Evolutionary conservation across 2,888 invertebrate genomes (phyloP).

Genomic region (Volucella bombylans): DNA sequence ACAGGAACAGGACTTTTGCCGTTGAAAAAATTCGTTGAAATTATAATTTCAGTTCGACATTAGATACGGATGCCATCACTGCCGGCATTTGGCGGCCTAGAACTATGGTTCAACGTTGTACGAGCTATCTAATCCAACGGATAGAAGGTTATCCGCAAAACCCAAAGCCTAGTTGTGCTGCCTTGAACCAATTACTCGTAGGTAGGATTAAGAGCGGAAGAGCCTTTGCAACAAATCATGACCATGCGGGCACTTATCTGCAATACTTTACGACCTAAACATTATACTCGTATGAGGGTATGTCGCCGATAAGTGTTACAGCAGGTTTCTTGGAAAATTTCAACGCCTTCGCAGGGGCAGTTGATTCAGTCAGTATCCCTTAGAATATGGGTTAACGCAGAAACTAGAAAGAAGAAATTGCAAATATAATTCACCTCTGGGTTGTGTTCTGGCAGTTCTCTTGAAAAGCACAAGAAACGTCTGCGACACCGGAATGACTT

Average conservation of each 20-base stretch:
- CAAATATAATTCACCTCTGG: constrained; percentile 56
- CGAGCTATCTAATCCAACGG: constrained; percentile 1
- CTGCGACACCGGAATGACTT: constrained; percentile 59
- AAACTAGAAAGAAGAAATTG: constrained; percentile 31
- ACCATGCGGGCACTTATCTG: constrained; percentile 53
- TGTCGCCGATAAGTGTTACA: constrained; percentile 48
- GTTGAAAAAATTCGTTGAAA: constrained; percentile 59
- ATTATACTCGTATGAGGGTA: constrained; percentile 22
- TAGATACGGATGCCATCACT: constrained; percentile 26
- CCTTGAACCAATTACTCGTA: constrained; percentile 53
- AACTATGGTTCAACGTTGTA: constrained; percentile 21
- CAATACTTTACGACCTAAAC: constrained; percentile 9
- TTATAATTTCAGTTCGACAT: constrained; percentile 61
- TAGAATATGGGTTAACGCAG: constrained; percentile 15
- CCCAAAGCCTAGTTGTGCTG: constrained; percentile 26
- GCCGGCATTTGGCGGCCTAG: constrained; percentile 50
- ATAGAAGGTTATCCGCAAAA: constrained; percentile 23
- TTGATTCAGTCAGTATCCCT: not conserved
- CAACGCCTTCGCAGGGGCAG: constrained; percentile 44
- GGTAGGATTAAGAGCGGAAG: constrained; percentile 33
- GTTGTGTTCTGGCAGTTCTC: constrained; percentile 52
- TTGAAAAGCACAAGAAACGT: constrained; percentile 59
- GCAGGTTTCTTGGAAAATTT: constrained; percentile 34
- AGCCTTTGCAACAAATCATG: constrained; percentile 17
- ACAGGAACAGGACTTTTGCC: constrained; percentile 48